These are phyloP conservation scores for Phylloscopus whistleri DNA, from an alignment of 2,113 vertebrate genomes.

Conservation along the genomic window DNA sequence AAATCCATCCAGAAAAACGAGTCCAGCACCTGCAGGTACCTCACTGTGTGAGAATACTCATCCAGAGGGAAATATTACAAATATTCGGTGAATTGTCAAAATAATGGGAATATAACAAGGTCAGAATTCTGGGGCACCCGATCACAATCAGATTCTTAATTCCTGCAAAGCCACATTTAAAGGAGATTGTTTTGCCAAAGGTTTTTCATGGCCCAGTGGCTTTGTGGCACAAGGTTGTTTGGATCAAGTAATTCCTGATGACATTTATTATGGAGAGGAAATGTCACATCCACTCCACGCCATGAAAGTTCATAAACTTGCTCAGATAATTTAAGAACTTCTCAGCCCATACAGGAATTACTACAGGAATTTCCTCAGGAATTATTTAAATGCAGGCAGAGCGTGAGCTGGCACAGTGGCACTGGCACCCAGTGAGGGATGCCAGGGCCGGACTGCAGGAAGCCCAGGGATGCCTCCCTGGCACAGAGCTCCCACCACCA, in stretches of 20 bases:
- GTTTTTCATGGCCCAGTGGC: constrained; percentile 32
- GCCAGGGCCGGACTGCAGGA: rapidly evolving
- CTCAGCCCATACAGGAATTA: neutral
- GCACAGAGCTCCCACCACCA: rapidly evolving
- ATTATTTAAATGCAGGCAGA: neutral
- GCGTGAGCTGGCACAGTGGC: rapidly evolving
- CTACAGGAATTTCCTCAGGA: neutral
- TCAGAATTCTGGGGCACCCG: neutral
- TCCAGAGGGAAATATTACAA: neutral
- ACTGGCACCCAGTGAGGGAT: rapidly evolving
- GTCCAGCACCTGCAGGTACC: neutral
- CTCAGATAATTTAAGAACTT: neutral
- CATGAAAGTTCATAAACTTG: neutral
- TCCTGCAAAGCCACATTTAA: constrained; percentile 35
- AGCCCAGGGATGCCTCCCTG: rapidly evolving
- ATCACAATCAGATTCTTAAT: constrained; percentile 30
- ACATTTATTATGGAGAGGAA: constrained; percentile 52
- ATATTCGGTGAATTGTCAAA: neutral
- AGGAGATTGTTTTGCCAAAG: constrained; percentile 55
- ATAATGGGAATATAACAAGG: constrained; percentile 14
- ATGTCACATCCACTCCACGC: neutral
- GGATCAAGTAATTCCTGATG: constrained; percentile 38
- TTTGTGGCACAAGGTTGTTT: constrained; percentile 54
- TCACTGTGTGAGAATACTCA: neutral
- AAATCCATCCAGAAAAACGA: neutral